Conservation (phyloP, 2,888 invertebrate genomes). For the Lepidonotus clava region DNA sequence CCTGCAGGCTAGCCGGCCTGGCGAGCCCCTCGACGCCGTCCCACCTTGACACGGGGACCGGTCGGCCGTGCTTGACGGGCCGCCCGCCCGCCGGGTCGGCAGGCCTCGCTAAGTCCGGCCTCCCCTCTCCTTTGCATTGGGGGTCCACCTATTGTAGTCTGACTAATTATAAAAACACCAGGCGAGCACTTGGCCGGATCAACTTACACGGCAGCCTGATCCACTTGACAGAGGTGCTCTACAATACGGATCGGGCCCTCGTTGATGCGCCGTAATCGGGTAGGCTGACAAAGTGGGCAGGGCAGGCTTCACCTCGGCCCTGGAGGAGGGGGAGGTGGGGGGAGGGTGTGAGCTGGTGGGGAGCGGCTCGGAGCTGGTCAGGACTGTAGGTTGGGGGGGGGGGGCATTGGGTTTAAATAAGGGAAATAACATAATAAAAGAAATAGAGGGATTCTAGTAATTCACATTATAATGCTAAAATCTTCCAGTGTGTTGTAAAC, state of each 20-base stretch:
- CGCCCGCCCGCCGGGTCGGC: background rate
- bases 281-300: background rate
- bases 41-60: background rate
- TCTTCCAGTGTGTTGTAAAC: too few relatives aligned
- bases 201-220: background rate
- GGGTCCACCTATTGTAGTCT: background rate
- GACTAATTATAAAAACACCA: background rate
- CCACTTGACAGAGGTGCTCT: constrained; percentile 16
- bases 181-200: background rate
- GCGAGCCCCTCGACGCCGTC: background rate
- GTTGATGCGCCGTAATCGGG: background rate
- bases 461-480: too few relatives aligned
- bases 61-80: background rate
- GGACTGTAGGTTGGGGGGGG: background rate
- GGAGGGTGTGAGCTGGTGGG: too few relatives aligned
- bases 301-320: background rate
- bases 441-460: too few relatives aligned
- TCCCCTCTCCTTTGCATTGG: background rate
- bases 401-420: background rate
- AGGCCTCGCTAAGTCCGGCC: background rate
- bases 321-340: too few relatives aligned
- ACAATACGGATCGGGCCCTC: constrained; percentile 10
- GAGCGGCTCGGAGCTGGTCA: too few relatives aligned
- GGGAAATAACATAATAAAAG: background rate
- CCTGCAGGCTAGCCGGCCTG: background rate